Percentiles rank a stretch among this genome's conserved stretches.
Conservation (phyloP, 2,888 invertebrate species). For the Spodoptera exigua region DNA sequence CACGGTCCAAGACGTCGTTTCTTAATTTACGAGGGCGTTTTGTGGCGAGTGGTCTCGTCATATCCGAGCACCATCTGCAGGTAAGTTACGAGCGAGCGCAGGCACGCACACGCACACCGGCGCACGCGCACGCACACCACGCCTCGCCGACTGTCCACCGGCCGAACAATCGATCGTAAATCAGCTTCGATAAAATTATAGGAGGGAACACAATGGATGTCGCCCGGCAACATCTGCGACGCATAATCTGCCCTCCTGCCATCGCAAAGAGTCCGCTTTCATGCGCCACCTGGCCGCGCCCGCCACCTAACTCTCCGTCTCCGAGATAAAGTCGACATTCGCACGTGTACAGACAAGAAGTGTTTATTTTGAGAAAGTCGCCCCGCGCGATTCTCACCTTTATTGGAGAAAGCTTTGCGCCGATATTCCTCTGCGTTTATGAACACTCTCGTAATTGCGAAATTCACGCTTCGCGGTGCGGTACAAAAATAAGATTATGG, state of each 20-base stretch:
- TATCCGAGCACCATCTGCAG: conserved; percentile 84
- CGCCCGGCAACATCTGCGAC: conserved; percentile 77
- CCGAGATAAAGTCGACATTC: conserved; percentile 87
- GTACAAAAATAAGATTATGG: conserved; percentile 90
- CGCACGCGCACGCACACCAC: conserved; percentile 83
- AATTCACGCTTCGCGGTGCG: conserved; percentile 89
- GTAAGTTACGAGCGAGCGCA: conserved; percentile 69
- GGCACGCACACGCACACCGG: conserved; percentile 75
- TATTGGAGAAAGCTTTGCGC: conserved; percentile 67
- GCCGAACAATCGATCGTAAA: conserved; percentile 89
- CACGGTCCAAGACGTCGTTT: conserved; percentile 78
- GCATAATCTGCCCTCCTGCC: conserved; percentile 81
- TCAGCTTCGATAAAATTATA: conserved; percentile 89
- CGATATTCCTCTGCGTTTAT: conserved; percentile 69
- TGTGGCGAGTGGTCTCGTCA: conserved; percentile 75
- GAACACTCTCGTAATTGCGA: conserved; percentile 84
- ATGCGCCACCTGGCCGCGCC: conserved; percentile 75
- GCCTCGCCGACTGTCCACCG: conserved; percentile 83
- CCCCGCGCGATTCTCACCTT: conserved; percentile 71
- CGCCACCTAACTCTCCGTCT: conserved; percentile 78
- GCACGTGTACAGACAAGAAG: conserved; percentile 86
- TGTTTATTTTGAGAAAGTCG: conserved; percentile 86
- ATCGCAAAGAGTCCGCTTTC: conserved; percentile 83
- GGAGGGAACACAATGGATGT: conserved; percentile 88
- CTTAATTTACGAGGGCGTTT: conserved; percentile 86